A percentile compares a stretch with the other conserved stretches of the same genome.
phyloP scores from a whole-genome alignment of 2,888 invertebrate genomes.

The Mellilla xanthometata region DNA sequence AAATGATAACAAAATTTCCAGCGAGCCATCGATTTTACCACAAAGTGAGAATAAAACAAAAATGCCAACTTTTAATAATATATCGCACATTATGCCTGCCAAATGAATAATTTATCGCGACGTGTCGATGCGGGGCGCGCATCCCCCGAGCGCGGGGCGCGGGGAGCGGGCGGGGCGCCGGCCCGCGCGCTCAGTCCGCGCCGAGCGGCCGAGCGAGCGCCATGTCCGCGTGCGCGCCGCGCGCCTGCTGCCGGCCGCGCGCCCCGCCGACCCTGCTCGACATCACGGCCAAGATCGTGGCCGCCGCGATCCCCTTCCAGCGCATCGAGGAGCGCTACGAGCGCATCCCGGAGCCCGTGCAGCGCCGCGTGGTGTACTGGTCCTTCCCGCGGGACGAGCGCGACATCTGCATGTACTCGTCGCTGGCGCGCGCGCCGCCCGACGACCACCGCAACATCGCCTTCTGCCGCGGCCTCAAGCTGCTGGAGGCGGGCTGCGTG shows the following conservation, averaged over 20 bases:
- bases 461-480: slow-evolving; percentile 93
- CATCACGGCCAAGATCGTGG: slow-evolving; percentile 92
- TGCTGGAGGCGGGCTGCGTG: slow-evolving; percentile 91
- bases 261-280: slow-evolving; percentile 90
- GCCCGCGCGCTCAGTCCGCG: slow-evolving; percentile 69
- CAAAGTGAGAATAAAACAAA: slow-evolving; percentile 62
- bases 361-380: slow-evolving; percentile 93
- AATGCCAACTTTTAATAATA: slow-evolving; percentile 82
- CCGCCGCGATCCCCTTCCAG: slow-evolving; percentile 93
- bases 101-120: slow-evolving; percentile 80
- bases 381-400: slow-evolving; percentile 94
- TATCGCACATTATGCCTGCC: slow-evolving; percentile 79
- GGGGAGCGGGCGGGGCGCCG: slow-evolving; percentile 33
- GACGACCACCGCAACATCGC: slow-evolving; percentile 91
- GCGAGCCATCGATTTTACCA: slow-evolving; percentile 55
- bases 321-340: slow-evolving; percentile 93
- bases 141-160: slow-evolving; percentile 58
- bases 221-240: slow-evolving; percentile 79
- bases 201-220: slow-evolving; percentile 80
- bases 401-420: slow-evolving; percentile 95
- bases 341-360: slow-evolving; percentile 94
- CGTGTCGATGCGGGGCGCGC: slow-evolving; percentile 75
- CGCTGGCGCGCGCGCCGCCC: slow-evolving; percentile 84
- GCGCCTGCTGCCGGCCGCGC: slow-evolving; percentile 80
- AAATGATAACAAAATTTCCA: slow-evolving; percentile 39